Percentiles rank a stretch among this genome's conserved stretches.
Evolutionary conservation across 1,140 invertebrate genomes (phyloP).

Genomic region (Scaptomyza pallida): DNA sequence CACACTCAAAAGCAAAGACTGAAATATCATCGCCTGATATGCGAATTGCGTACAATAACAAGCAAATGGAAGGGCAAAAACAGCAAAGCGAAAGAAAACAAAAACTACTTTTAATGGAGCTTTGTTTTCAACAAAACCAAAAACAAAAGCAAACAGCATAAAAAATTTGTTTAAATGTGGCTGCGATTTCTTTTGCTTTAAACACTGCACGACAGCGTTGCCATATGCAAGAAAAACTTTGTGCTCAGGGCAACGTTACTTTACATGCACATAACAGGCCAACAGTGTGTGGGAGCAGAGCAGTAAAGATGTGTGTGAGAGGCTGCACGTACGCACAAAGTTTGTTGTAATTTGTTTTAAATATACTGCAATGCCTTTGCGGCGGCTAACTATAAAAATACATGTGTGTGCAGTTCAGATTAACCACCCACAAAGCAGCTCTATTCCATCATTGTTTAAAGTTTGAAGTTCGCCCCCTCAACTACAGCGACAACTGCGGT

Average conservation of each 20-base stretch:
- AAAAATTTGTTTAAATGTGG: slow-evolving; percentile 31
- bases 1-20: slow-evolving; percentile 5
- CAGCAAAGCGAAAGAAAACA: slow-evolving; percentile 46
- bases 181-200: slow-evolving; percentile 33
- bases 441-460: not conserved
- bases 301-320: slow-evolving; percentile 27
- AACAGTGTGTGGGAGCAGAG: slow-evolving; percentile 2
- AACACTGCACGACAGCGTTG: slow-evolving; percentile 49
- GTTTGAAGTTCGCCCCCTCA: not conserved
- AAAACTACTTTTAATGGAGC: slow-evolving; percentile 35
- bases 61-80: slow-evolving; percentile 66
- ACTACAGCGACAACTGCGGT: not conserved
- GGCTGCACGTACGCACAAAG: slow-evolving; percentile 49
- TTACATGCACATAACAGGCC: slow-evolving; percentile 22
- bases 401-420: too few species aligned
- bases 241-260: slow-evolving; percentile 33
- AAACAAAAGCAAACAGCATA: slow-evolving; percentile 34
- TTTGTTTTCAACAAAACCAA: slow-evolving; percentile 57
- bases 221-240: slow-evolving; percentile 59
- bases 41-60: slow-evolving; percentile 66
- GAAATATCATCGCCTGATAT: slow-evolving; percentile 68
- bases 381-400: not conserved
- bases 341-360: slow-evolving; percentile 11
- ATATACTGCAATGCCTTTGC: slow-evolving; percentile 8
- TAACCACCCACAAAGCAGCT: slow-evolving; percentile 48